Evolutionary conservation across 2,113 vertebrate genomes (phyloP).

Genomic region (Dasyurus viverrinus): DNA sequence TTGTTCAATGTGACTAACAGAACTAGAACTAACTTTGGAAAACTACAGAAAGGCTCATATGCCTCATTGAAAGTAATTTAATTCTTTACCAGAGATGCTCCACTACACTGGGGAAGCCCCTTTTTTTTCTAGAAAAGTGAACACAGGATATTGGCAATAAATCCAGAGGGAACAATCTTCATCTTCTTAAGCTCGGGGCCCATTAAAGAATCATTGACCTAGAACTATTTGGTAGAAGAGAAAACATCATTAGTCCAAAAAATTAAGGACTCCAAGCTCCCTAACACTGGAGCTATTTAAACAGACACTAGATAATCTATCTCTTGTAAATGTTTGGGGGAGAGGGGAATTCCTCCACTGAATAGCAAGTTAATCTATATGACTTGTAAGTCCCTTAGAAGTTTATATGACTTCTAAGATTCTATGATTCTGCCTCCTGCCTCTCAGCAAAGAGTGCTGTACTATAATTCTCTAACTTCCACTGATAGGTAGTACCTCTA

Average conservation of each 20-base stretch:
- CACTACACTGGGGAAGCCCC: not conserved
- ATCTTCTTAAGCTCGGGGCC: not conserved
- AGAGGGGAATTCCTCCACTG: not conserved
- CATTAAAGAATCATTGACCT: not conserved
- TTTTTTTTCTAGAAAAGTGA: not conserved
- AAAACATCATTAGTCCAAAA: not conserved
- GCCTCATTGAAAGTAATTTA: not conserved
- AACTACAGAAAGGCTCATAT: not conserved
- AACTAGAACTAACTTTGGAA: not conserved
- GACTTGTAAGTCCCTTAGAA: not conserved
- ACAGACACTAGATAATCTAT: not conserved
- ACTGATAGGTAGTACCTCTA: not conserved
- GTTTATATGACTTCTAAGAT: not conserved
- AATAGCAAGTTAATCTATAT: not conserved
- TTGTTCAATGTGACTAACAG: not conserved
- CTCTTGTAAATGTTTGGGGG: not conserved
- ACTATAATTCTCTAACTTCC: too few relatives aligned
- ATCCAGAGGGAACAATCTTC: not conserved
- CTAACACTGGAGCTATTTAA: not conserved
- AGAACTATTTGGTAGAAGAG: not conserved
- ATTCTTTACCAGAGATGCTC: not conserved
- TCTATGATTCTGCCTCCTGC: not conserved
- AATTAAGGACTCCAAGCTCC: not conserved
- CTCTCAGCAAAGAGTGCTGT: not conserved
- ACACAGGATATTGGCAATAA: not conserved